Percentiles rank a stretch among this genome's conserved stretches.
phyloP scores from a whole-genome alignment of 2,888 invertebrate species.

The Pollenia amentaria region DNA sequence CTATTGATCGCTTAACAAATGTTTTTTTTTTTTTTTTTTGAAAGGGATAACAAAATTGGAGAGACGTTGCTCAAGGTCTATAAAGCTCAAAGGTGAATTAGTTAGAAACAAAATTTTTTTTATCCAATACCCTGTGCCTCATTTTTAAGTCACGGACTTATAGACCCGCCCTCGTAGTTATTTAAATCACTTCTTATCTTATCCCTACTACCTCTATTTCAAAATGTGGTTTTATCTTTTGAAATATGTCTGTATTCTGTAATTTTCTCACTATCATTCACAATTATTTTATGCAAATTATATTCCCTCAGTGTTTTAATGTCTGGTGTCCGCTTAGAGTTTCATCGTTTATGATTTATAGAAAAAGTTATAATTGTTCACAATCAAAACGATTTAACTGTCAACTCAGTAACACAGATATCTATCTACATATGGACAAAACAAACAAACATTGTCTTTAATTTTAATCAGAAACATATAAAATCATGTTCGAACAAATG shows the following conservation, averaged over 20 bases:
- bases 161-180: too few species aligned
- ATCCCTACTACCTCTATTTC: too few species aligned
- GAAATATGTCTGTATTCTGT: not conserved
- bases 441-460: slow-evolving; percentile 22
- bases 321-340: not conserved
- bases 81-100: too few species aligned
- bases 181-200: too few species aligned
- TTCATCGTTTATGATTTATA: slow-evolving; percentile 29
- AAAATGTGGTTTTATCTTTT: not conserved
- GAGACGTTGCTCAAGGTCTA: too few species aligned
- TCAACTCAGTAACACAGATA: slow-evolving; percentile 59
- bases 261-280: not conserved
- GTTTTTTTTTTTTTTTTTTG: too few species aligned
- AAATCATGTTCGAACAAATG: slow-evolving; percentile 56
- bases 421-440: slow-evolving; percentile 49
- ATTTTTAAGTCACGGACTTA: too few species aligned
- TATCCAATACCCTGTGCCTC: too few species aligned
- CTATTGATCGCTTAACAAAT: too few species aligned
- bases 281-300: slow-evolving; percentile 10
- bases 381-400: slow-evolving; percentile 62
- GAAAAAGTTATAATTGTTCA: slow-evolving; percentile 57
- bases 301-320: not conserved
- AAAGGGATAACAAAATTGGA: too few species aligned
- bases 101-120: too few species aligned
- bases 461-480: slow-evolving; percentile 57